Evolutionary conservation across 2,113 vertebrate genomes (phyloP), one percentile per base, ranked within the genome.

Genomic region (Athene cunicularia): DNA sequence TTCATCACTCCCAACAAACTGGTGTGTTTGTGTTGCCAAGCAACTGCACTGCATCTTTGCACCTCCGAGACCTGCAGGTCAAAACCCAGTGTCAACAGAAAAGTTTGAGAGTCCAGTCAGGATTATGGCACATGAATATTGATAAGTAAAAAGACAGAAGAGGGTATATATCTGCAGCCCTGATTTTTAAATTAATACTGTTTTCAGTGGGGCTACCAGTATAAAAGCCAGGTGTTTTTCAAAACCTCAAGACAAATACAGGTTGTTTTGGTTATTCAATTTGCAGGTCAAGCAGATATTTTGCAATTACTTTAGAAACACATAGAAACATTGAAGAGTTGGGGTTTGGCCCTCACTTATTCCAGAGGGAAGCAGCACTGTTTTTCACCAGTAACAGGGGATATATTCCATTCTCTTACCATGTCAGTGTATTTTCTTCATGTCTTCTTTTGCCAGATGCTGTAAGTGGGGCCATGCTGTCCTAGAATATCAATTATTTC

Each of bases 31-130:
- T 0, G 85, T 96, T 97, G 91, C 97, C 81, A 93, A 86, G 95
- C 89, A 95, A 97, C 95, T 1, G 3, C 3, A 3, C 60, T 72
- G 64, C 60, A 76, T 84, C 80, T 94, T 56, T 80, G 68, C 73
- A 93, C 82, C 75, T 96, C 68, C 0, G 8, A 93, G 90, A 94
- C 52, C 71, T 47, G 41, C 1, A 5, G 92, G 88, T 96, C 91
- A 94, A 93, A 96, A 73, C 43, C 20, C 68, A 79, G 14, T 82
- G 84, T 86, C 64, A 80, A 80, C 62, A 86, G 64, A 67, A 74
- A 95, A 95, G 82, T 95, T 77, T 88, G 80, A 85, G 43, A 94
- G 67, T 73, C 60, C 81, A 59, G 63, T 79, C 79, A 94, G 64
- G 66, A 91, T 62, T 67, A 66, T 41, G 73, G 47, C 23, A 70